Conservation (phyloP, 2,888 invertebrate genomes). For the Pogonocherus hispidulus region DNA sequence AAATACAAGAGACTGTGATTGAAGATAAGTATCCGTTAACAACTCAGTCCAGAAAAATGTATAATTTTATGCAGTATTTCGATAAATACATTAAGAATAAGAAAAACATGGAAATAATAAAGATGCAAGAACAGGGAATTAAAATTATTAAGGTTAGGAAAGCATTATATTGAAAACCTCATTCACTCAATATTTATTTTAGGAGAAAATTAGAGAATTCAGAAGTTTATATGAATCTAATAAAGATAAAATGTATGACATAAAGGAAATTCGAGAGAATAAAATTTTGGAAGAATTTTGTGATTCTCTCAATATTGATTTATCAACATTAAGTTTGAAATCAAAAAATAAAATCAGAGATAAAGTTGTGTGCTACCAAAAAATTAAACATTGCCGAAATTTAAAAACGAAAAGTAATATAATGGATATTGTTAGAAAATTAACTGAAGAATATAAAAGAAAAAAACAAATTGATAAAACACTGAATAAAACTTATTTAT, state of each 20-base stretch:
- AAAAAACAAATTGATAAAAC: conserved; percentile 31
- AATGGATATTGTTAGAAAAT: conserved; percentile 41
- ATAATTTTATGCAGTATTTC: conserved; percentile 47
- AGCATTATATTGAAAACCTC: background rate
- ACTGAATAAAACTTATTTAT: conserved; percentile 31
- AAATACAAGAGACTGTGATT: conserved; percentile 9
- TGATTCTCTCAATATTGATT: conserved; percentile 37
- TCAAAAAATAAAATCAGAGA: conserved; percentile 34
- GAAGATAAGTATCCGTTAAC: conserved; percentile 47
- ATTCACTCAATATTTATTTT: conserved; percentile 13
- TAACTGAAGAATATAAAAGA: conserved; percentile 40
- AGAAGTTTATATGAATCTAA: conserved; percentile 38
- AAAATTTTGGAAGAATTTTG: conserved; percentile 40
- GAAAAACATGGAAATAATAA: conserved; percentile 30
- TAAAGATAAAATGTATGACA: background rate
- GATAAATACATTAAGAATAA: conserved; percentile 43
- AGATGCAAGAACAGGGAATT: conserved; percentile 48
- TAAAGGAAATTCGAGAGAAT: conserved; percentile 8
- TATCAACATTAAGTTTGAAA: conserved; percentile 26
- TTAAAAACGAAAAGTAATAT: conserved; percentile 38
- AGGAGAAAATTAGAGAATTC: conserved; percentile 50
- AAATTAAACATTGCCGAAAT: conserved; percentile 20
- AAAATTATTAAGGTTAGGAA: conserved; percentile 45
- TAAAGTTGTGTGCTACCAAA: conserved; percentile 40
- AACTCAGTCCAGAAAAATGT: conserved; percentile 44